phyloP scores from a whole-genome alignment of 2,888 invertebrate species.

The Meiosimyza platycephala region DNA sequence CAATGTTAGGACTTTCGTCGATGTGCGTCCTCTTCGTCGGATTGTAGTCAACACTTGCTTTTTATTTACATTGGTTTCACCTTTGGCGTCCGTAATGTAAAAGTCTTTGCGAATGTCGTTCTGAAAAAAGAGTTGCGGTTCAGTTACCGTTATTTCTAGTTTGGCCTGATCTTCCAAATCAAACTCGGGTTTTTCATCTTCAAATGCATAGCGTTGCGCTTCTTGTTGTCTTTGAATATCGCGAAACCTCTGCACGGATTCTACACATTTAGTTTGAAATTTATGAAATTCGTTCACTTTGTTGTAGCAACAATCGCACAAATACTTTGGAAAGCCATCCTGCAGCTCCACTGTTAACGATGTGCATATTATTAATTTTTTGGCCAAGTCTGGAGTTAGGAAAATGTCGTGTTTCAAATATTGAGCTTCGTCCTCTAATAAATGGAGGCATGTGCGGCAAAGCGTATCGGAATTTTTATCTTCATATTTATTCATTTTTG shows the following conservation, averaged over 20 bases:
- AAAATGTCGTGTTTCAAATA: conserved; percentile 34
- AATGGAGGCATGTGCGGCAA: conserved; percentile 31
- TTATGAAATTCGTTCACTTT: conserved; percentile 44
- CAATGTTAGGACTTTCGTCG: not conserved
- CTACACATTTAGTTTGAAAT: conserved; percentile 48
- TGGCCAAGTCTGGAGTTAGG: conserved; percentile 45
- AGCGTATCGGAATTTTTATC: conserved; percentile 29
- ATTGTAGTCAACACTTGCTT: not conserved
- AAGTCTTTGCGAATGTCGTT: not conserved
- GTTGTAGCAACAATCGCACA: conserved; percentile 44
- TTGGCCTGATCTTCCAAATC: conserved; percentile 26
- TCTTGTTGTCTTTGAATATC: conserved; percentile 25
- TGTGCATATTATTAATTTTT: conserved; percentile 54
- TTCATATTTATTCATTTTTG: conserved; percentile 9
- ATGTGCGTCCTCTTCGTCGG: not conserved
- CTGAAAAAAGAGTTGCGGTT: conserved; percentile 12
- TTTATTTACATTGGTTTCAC: not conserved
- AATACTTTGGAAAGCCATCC: conserved; percentile 45
- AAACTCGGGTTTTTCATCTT: conserved; percentile 36
- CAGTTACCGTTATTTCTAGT: conserved; percentile 25
- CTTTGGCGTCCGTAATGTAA: not conserved
- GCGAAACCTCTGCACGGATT: conserved; percentile 39
- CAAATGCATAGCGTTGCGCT: not conserved
- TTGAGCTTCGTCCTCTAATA: not conserved
- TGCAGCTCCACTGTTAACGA: conserved; percentile 44